A percentile compares a stretch with the other conserved stretches of the same genome.
These are phyloP conservation scores for Tenualosa thibaudeaui DNA, from an alignment of 2,797 vertebrate genomes.

Conservation along the genomic window DNA sequence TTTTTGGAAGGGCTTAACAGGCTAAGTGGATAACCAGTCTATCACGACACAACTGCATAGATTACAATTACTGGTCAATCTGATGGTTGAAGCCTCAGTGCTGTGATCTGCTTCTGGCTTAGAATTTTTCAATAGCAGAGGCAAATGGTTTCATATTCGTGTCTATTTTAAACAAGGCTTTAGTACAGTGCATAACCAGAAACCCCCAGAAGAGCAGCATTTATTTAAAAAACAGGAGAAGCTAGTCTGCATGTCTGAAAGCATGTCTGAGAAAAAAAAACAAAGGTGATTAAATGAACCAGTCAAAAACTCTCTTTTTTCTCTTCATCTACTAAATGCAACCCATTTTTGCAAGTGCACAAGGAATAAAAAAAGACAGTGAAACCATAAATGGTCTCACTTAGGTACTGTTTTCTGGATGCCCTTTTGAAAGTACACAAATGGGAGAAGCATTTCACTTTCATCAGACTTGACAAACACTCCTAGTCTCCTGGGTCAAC, in stretches of 20 bases:
- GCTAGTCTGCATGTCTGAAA: not conserved
- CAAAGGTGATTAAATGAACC: not conserved
- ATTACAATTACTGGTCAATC: not conserved
- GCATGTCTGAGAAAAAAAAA: not conserved
- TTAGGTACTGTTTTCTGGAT: not conserved
- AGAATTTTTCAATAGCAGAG: not conserved
- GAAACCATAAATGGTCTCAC: not conserved
- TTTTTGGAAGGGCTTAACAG: not conserved
- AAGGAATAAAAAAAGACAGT: not conserved
- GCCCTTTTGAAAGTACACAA: slow-evolving; percentile 2
- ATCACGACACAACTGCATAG: not conserved
- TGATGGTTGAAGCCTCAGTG: not conserved
- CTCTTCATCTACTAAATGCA: not conserved
- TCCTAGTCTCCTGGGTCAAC: not conserved
- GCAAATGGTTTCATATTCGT: not conserved
- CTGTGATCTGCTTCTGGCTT: not conserved
- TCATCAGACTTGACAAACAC: slow-evolving; percentile 16
- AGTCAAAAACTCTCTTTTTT: not conserved
- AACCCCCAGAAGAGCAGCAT: too few species aligned
- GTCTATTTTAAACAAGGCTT: not conserved
- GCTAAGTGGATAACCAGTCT: not conserved
- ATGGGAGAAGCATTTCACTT: not conserved
- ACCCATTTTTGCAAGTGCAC: not conserved
- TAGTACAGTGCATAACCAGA: not conserved
- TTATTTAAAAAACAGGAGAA: not conserved